Evolutionary conservation across 2,797 vertebrate species (phyloP).

Genomic region (Lacerta viridis): DNA sequence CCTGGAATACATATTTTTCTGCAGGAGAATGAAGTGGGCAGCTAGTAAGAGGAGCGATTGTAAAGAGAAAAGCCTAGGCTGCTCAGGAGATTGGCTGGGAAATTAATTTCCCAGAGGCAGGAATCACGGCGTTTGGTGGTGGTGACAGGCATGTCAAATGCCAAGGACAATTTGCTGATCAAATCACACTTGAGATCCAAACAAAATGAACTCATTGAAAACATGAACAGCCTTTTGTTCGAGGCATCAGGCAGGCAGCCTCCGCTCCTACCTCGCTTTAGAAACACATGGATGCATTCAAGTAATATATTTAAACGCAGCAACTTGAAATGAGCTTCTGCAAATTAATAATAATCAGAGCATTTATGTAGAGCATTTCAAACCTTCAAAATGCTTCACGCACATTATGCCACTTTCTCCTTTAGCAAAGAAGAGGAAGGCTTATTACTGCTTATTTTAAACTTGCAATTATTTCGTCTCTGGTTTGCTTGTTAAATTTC

Average conservation of each 20-base stretch:
- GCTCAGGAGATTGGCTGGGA: background rate
- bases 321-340: fast-evolving
- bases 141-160: background rate
- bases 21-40: background rate
- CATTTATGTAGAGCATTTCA: background rate
- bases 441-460: background rate
- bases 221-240: conserved; percentile 47
- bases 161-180: conserved; percentile 47
- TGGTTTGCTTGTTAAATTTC: background rate
- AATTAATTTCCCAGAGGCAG: conserved; percentile 5
- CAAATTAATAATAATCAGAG: conserved; percentile 7
- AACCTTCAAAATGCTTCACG: background rate
- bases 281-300: background rate
- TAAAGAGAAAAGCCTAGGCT: background rate
- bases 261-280: conserved; percentile 44
- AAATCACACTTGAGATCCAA: conserved; percentile 23
- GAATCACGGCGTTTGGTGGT: background rate
- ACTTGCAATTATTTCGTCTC: background rate
- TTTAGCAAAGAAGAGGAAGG: background rate
- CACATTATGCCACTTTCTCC: background rate
- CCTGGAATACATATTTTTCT: background rate
- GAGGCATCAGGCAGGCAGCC: conserved; percentile 52
- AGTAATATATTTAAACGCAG: background rate
- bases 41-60: conserved; percentile 19
- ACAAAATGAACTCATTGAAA: conserved; percentile 13